Evolutionary conservation across 1,140 invertebrate genomes (phyloP), one percentile per base, ranked within the genome.

Genomic region (Procambarus clarkii): DNA sequence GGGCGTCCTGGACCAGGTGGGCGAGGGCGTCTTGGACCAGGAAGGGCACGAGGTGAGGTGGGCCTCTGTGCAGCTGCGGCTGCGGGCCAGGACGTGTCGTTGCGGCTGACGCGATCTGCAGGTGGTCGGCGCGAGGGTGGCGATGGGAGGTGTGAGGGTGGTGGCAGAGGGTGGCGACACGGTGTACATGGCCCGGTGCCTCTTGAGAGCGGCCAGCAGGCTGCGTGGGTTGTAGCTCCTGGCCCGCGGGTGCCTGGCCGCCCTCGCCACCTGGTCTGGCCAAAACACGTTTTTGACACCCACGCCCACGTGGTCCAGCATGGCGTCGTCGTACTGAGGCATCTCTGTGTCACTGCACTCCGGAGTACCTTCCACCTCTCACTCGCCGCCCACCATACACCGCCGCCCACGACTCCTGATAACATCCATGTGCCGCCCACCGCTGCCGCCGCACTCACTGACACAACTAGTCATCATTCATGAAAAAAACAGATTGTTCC

Each of bases 311-410:
- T 88, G 87, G 78, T 88, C 87, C 60, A 88, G 50, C 78, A 88
- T 81, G 18, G 87, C 87, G 46, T 88, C 87, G 87, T 88, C 45
- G 79, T 88, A 88, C 60, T 82, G 87, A 64, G 87, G 87, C 87
- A 88, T 88, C 4, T 21, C 87, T 24, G 44, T 13, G 18, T 2
- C 13, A 34, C 8, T 34, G 7, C 2, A 74, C 69, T 34, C 3
- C 21, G 5, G n/a, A 34, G n/a, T 8, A 21, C 69, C n/a, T n/a
- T n/a, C 69, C 24, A 2, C 15, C 18, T 21, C 64, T 18, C 69
- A 74, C 69, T 8, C n/a, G 24, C 69, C 69, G 8, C 69, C n/a
- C 69, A 24, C 24, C n/a, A 34, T n/a, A 2, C 69, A 21, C 69
- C 11, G 24, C 64, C 64, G 3, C 9, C 18, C 64, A 69, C 64